Evolutionary conservation across 2,888 invertebrate species (phyloP), one percentile per base, ranked within the genome.

Genomic region (Cantharis rufa): DNA sequence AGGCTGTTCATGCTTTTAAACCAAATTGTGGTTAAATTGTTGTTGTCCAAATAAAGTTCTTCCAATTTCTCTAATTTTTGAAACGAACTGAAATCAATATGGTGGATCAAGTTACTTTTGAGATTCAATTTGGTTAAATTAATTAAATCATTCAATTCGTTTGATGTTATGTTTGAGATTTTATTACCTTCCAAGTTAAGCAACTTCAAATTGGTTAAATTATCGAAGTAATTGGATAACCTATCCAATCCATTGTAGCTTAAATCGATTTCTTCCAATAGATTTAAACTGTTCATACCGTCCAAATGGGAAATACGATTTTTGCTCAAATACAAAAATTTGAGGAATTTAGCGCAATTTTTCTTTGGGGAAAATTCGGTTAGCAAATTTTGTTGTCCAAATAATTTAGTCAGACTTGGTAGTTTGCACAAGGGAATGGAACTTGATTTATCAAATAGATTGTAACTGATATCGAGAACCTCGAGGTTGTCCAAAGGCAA

Each of bases 381-480:
- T n/a, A 78, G 9, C 9, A 66, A n/a, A 62, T 78, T 78, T n/a
- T 64, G 4, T 3, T 7, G 28, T 1, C 64, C 10, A 18, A 16
- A 32, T 10, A 78, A 27, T 5, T 16, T 16, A 32, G 24, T 72
- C 10, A 78, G 15, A 2, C 62, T 15, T 28, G 13, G 24, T 10
- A 72, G 62, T 62, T 72, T 75, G 21, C 75, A 76, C 13, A 76
- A 62, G 2, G 76, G 69, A 11, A 72, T 71, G 10, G 75, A 18
- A 3, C 32, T 18, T 15, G 78, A 89, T 86, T 91, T 90, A 28
- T 89, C 90, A 76, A 95, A 88, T 81, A 91, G 90, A 85, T 94
- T 95, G 82, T 91, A 90, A 91, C 93, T 93, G 28, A 95, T 86
- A 82, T 93, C 93, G 70, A 95, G 87, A 69, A 91, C 89, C 73